These are phyloP conservation scores for Prosopocoilus inquinatus DNA, from an alignment of 2,888 invertebrate genomes.

Conservation along the genomic window DNA sequence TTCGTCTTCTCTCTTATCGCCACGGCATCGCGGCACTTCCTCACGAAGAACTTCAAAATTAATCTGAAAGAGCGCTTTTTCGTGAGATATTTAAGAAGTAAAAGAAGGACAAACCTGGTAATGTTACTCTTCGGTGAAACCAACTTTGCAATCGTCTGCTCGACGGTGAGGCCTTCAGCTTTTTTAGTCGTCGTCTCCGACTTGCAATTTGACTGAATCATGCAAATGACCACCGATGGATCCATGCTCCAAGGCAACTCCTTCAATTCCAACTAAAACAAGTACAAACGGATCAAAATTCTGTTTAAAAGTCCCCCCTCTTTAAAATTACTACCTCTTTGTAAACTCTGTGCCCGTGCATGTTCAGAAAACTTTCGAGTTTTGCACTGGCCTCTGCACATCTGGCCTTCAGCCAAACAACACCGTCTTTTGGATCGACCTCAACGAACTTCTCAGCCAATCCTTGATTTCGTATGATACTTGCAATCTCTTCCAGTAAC, in stretches of 20 bases:
- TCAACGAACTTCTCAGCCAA: constrained; percentile 53
- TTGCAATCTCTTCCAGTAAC: constrained; percentile 39
- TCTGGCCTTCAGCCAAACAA: constrained; percentile 60
- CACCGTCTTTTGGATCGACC: constrained; percentile 53
- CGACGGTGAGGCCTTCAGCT: constrained; percentile 38
- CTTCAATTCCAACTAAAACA: constrained; percentile 62
- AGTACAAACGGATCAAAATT: too few relatives aligned
- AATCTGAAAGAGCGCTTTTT: constrained; percentile 49
- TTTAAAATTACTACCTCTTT: constrained; percentile 55
- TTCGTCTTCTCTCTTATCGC: constrained; percentile 67
- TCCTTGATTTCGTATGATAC: constrained; percentile 38
- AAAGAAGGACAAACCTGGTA: constrained; percentile 5
- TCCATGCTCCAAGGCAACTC: constrained; percentile 66
- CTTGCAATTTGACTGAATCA: constrained; percentile 57
- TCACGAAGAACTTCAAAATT: constrained; percentile 61
- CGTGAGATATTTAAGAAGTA: neutral
- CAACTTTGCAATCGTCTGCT: constrained; percentile 54
- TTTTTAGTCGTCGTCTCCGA: constrained; percentile 33
- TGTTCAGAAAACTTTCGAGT: constrained; percentile 60
- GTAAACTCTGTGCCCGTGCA: constrained; percentile 69
- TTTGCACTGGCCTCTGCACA: constrained; percentile 51
- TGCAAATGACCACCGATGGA: constrained; percentile 60
- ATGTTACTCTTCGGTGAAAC: constrained; percentile 27
- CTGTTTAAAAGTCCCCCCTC: too few relatives aligned
- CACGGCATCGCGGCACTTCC: constrained; percentile 61